phyloP scores from a whole-genome alignment of 1,140 invertebrate genomes.

The Episyrphus balteatus region DNA sequence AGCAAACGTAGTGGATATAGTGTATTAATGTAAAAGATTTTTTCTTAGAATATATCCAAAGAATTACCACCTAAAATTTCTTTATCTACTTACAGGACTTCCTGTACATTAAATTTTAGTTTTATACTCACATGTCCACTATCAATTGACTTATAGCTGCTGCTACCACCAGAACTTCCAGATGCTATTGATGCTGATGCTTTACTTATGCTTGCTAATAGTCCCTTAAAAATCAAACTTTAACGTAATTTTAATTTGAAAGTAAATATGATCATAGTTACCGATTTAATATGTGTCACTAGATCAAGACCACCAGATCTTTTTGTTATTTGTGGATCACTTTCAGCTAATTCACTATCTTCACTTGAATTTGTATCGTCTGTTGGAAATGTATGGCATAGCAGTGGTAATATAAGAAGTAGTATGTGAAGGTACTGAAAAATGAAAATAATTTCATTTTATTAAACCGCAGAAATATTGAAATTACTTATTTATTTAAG shows the following conservation, averaged over 20 bases:
- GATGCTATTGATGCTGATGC: constrained; percentile 43
- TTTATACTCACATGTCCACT: constrained; percentile 36
- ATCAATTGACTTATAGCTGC: constrained; percentile 35
- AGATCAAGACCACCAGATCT: constrained; percentile 39
- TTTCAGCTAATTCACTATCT: constrained; percentile 29
- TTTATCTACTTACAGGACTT: too few relatives aligned
- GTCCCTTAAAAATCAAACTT: constrained; percentile 25
- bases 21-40: too few relatives aligned
- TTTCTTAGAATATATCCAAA: too few relatives aligned
- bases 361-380: constrained; percentile 21
- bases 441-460: background rate
- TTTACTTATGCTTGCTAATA: constrained; percentile 45
- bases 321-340: constrained; percentile 30
- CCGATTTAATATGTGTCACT: constrained; percentile 36
- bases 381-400: constrained; percentile 20
- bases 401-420: constrained; percentile 19
- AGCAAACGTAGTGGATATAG: too few relatives aligned
- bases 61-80: too few relatives aligned
- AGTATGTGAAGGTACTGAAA: constrained; percentile 13
- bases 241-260: background rate
- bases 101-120: too few relatives aligned
- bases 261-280: constrained; percentile 21
- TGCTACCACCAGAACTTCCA: constrained; percentile 43
- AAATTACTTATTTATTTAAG: background rate
- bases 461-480: background rate